A percentile compares a stretch with the other conserved stretches of the same genome.
phyloP scores from a whole-genome alignment of 2,888 invertebrate species.

The Eupithecia subfuscata region DNA sequence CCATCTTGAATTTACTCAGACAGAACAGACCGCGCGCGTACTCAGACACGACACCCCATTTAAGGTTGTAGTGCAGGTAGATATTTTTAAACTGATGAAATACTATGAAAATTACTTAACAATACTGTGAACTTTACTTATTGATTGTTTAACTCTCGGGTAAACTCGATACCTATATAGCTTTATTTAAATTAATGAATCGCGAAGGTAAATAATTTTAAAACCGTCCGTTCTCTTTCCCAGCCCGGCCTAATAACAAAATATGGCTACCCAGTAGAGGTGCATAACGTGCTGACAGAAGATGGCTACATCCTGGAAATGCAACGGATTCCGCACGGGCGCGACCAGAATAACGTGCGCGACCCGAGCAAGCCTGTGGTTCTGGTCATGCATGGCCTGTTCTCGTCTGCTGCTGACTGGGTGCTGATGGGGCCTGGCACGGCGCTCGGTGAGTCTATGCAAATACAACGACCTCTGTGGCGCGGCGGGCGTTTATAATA shows the following conservation, averaged over 20 bases:
- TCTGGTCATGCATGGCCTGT: constrained; percentile 86
- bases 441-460: constrained; percentile 80
- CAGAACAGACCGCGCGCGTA: background rate
- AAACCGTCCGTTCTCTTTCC: constrained; percentile 10
- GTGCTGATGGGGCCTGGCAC: constrained; percentile 87
- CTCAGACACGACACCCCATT: background rate
- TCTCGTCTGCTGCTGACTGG: constrained; percentile 88
- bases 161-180: background rate
- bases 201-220: background rate
- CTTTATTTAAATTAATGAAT: background rate
- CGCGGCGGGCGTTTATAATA: too few species aligned
- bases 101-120: background rate
- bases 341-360: constrained; percentile 51
- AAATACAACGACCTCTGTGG: too few species aligned
- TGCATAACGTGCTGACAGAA: constrained; percentile 52
- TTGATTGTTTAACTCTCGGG: background rate
- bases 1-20: background rate
- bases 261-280: constrained; percentile 54
- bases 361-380: constrained; percentile 75
- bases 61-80: too few species aligned
- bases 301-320: constrained; percentile 56
- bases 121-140: too few species aligned
- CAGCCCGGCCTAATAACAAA: constrained; percentile 53
- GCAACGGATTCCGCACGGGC: constrained; percentile 54
- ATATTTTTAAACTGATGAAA: too few species aligned